A percentile compares a stretch with the other conserved stretches of the same genome.
phyloP scores from a whole-genome alignment of 2,888 invertebrate species.

The Periphyllus acericola region DNA sequence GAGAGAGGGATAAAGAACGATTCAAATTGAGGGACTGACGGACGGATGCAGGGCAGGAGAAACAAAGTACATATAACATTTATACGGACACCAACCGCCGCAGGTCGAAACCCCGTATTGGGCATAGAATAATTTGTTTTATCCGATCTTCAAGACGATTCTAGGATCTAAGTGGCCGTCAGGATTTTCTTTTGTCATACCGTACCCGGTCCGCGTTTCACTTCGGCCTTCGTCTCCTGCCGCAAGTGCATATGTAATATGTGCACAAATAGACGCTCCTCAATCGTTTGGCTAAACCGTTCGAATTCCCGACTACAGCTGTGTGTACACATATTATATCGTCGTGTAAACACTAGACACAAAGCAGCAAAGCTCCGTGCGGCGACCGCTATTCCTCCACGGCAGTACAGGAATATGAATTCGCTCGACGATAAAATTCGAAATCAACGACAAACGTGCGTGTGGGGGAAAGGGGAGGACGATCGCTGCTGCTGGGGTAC shows the following conservation, averaged over 20 bases:
- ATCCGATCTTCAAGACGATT: not conserved
- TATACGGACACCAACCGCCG: not conserved
- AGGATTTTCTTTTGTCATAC: not conserved
- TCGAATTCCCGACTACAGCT: no score
- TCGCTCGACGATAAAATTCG: no score
- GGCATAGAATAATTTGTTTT: not conserved
- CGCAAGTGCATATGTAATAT: not conserved
- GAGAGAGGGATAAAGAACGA: not conserved
- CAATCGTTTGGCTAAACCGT: not conserved
- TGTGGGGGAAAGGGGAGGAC: no score
- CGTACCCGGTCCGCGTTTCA: not conserved
- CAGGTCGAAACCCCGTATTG: not conserved
- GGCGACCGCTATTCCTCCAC: no score
- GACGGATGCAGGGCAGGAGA: no score
- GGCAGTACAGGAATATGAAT: no score
- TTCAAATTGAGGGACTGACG: no score
- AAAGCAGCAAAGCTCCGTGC: no score
- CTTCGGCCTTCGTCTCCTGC: not conserved
- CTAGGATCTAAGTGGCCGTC: not conserved
- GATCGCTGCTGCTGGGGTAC: no score
- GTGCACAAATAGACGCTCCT: not conserved
- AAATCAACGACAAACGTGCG: no score
- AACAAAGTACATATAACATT: not conserved
- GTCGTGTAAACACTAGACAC: no score
- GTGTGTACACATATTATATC: no score